Percentiles rank a stretch among this genome's conserved stretches.
Evolutionary conservation across 2,797 vertebrate species (phyloP).

Genomic region (Pristis pectinata): DNA sequence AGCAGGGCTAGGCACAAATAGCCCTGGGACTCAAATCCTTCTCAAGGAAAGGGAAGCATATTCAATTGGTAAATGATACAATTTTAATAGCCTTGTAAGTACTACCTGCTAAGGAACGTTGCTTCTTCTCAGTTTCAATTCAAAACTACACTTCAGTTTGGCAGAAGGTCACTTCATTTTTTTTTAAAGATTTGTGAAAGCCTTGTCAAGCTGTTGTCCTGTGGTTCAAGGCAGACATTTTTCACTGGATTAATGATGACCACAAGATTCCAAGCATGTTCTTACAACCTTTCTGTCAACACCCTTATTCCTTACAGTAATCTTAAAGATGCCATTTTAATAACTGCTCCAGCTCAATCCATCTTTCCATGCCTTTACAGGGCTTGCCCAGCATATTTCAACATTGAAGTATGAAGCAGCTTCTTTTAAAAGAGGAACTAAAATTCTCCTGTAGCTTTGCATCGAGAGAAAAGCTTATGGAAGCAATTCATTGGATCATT

Average conservation of each 20-base stretch:
- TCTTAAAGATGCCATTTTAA: background rate
- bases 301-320: background rate
- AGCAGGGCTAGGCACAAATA: background rate
- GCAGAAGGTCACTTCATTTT: constrained; percentile 6
- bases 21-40: background rate
- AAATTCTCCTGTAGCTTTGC: background rate
- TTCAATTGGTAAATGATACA: background rate
- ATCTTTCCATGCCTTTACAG: background rate
- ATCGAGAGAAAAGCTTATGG: background rate
- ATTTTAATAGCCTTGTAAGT: background rate
- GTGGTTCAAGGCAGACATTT: background rate
- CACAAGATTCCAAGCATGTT: background rate
- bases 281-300: background rate
- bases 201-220: constrained; percentile 1
- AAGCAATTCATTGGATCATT: background rate
- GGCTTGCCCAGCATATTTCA: background rate
- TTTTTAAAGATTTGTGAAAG: background rate
- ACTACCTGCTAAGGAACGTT: background rate
- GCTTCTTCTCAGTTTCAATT: background rate
- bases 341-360: background rate
- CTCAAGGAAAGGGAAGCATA: background rate
- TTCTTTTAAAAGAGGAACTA: background rate
- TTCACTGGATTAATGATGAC: background rate
- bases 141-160: background rate
- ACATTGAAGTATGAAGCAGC: background rate